phyloP scores from a whole-genome alignment of 2,888 invertebrate genomes.

The Omphaloscelis lunosa region DNA sequence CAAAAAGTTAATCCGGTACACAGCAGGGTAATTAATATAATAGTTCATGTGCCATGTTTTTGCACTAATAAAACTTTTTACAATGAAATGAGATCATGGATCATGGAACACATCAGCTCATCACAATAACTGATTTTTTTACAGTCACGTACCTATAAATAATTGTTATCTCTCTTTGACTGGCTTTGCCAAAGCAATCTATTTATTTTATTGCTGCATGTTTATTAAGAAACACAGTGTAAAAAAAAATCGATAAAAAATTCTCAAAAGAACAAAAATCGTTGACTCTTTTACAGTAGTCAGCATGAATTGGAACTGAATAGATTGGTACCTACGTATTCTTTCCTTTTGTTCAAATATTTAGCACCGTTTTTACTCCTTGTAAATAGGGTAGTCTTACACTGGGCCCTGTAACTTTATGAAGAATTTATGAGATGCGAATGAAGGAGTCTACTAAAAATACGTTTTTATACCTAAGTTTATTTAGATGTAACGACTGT shows the following conservation, averaged over 20 bases:
- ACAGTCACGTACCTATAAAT: conserved; percentile 47
- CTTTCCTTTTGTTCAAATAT: background rate
- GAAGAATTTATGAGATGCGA: background rate
- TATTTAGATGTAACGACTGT: conserved; percentile 22
- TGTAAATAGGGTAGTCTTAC: background rate
- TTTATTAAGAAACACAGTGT: background rate
- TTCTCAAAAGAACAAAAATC: background rate
- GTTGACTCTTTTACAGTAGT: background rate
- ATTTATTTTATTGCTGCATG: background rate
- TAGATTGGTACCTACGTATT: background rate
- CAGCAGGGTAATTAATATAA: conserved; percentile 76
- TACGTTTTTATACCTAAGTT: conserved; percentile 18
- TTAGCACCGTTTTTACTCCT: too few relatives aligned
- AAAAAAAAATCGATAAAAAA: conserved; percentile 10
- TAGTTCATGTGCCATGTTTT: conserved; percentile 74
- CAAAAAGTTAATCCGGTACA: conserved; percentile 84
- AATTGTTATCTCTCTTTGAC: conserved; percentile 57
- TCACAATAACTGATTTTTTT: conserved; percentile 69
- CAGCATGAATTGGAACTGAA: background rate
- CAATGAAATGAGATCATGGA: conserved; percentile 82
- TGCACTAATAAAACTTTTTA: conserved; percentile 82
- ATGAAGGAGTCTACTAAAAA: conserved; percentile 10
- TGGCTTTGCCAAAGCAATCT: conserved; percentile 20
- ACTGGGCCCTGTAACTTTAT: background rate
- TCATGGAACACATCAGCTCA: conserved; percentile 73